Base-by-base conservation (phyloP, 2,113 vertebrate genomes). In the Xiphophorus maculatus region DNA sequence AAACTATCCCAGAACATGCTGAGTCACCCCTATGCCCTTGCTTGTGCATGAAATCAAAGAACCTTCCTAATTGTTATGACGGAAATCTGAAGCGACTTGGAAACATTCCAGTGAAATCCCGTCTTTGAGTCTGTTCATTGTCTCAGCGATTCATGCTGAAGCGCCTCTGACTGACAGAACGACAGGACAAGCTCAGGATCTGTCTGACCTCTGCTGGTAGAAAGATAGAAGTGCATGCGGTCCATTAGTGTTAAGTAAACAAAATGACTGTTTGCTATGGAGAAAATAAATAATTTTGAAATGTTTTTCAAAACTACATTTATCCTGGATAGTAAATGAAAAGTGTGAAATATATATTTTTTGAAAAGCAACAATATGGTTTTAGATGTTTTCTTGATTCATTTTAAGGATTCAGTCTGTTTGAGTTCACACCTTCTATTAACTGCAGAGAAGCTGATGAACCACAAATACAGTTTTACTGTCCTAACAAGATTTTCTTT, bases 121-220 rank as follows among this genome's bases (percentile, higher is more conserved):
- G 11, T 3, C 9, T 25, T 64, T 10, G 14, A 3, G n/a, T 42
- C 32, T 4, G 29, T 64, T 29, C 2, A 63, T 2, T 9, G 7
- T n/a, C 22, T 25, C 22, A 58, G 22, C 9, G 9, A 58, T 6
- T n/a, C 1, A 58, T n/a, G 51, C 51, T 10, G 22, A n/a, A n/a
- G 5, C 51, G 22, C 5, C 51, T 54, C 19, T 51, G 8, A 35
- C 0, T 4, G 32, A 65, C 35, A 62, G 17, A n/a, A 10, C 15
- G 4, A 32, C 8, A 37, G 28, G 9, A 10, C 65, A 75, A 33
- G 19, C 6, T 37, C 28, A 44, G 77, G 76, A 44, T 22, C 32
- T 87, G 81, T 48, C 89, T 92, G 92, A 83, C 91, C 88, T 82
- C 92, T 91, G 58, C 84, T 93, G 92, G 92, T 61, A 12, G 69